A percentile compares a stretch with the other conserved stretches of the same genome.
phyloP scores from a whole-genome alignment of 2,113 vertebrate genomes.

The Brachyistius frenatus region DNA sequence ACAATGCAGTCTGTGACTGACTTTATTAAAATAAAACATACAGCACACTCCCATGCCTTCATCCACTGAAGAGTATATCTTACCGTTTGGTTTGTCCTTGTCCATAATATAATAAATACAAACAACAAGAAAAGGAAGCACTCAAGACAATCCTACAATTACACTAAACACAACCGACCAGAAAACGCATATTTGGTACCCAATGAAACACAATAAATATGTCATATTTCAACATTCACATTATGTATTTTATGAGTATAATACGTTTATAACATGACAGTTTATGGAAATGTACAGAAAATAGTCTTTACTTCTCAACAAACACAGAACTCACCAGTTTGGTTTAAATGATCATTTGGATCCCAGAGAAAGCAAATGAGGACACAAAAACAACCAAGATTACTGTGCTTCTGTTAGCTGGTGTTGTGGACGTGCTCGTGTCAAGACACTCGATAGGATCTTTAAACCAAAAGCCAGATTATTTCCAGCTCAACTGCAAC shows the following conservation, averaged over 20 bases:
- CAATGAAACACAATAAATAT: conserved; percentile 11
- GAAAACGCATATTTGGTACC: conserved; percentile 29
- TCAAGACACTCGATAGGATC: not conserved
- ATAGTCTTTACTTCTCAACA: conserved; percentile 7
- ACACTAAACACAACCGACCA: not conserved
- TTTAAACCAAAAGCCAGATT: not conserved
- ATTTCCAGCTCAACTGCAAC: conserved; percentile 11
- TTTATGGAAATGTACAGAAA: conserved; percentile 5
- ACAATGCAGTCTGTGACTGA: not conserved
- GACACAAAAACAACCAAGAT: conserved; percentile 3
- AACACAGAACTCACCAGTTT: not conserved
- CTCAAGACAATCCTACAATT: conserved; percentile 8
- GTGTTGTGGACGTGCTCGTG: conserved; percentile 3
- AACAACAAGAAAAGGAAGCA: conserved; percentile 1
- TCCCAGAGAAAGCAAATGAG: conserved; percentile 9
- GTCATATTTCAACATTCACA: conserved; percentile 34
- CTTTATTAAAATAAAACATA: conserved; percentile 66
- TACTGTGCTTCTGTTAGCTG: conserved; percentile 29
- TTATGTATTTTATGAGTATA: conserved; percentile 16
- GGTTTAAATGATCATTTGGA: conserved; percentile 2
- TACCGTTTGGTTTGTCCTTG: conserved; percentile 6
- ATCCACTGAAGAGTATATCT: not conserved
- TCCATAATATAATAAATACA: conserved; percentile 49
- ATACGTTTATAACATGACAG: not conserved
- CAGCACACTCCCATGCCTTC: not conserved